A percentile compares a stretch with the other conserved stretches of the same genome.
phyloP scores from a whole-genome alignment of 2,888 invertebrate genomes.

The Ophraella communa region DNA sequence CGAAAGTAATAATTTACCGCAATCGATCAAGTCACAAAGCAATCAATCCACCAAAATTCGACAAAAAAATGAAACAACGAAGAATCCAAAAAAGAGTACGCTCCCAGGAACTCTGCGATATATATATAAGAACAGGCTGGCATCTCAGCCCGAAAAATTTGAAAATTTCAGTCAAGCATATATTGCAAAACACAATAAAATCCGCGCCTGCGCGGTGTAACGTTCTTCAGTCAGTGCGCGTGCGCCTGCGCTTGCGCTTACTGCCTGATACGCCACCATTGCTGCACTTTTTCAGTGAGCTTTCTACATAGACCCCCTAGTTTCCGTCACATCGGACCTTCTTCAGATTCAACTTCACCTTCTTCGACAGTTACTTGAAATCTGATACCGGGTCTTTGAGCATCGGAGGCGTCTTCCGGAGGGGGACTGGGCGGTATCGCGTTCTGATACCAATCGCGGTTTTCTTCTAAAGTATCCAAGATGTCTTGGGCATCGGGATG shows the following conservation, averaged over 20 bases:
- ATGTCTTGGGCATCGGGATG: slow-evolving; percentile 99
- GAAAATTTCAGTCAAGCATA: slow-evolving; percentile 58
- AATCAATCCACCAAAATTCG: slow-evolving; percentile 8
- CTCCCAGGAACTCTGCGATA: slow-evolving; percentile 50
- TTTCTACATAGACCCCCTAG: slow-evolving; percentile 89
- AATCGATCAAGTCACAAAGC: slow-evolving; percentile 14
- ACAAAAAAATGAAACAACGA: slow-evolving; percentile 11
- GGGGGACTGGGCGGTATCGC: slow-evolving; percentile 95
- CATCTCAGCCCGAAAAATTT: slow-evolving; percentile 43
- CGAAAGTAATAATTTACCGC: background rate
- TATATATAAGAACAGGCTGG: slow-evolving; percentile 44
- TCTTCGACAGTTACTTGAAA: slow-evolving; percentile 84
- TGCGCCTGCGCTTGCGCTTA: slow-evolving; percentile 52
- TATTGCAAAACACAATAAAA: slow-evolving; percentile 55
- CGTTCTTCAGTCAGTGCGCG: slow-evolving; percentile 35
- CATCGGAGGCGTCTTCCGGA: slow-evolving; percentile 69
- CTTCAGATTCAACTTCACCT: slow-evolving; percentile 63
- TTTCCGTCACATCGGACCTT: slow-evolving; percentile 91
- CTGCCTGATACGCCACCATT: slow-evolving; percentile 87
- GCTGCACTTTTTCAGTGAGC: slow-evolving; percentile 83
- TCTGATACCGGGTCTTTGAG: slow-evolving; percentile 64
- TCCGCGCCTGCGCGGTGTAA: slow-evolving; percentile 59
- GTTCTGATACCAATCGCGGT: slow-evolving; percentile 87
- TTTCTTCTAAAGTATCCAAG: slow-evolving; percentile 96
- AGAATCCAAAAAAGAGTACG: slow-evolving; percentile 39